Base-by-base conservation (phyloP, 2,113 vertebrate genomes). In the Aspidoscelis tigris region DNA sequence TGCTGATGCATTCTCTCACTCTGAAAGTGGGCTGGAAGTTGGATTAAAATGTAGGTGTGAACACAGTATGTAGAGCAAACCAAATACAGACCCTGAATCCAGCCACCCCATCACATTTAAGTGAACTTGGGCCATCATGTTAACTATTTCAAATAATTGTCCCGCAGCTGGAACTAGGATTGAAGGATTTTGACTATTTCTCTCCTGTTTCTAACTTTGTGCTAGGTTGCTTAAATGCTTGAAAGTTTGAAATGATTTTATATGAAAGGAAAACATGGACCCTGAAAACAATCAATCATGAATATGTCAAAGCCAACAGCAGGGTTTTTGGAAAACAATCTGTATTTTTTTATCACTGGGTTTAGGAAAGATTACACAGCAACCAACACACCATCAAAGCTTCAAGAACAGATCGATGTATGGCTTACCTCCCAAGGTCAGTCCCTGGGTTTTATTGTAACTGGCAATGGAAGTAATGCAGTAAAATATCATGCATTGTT, bases 331-430 rank as follows among this genome's bases (percentile, higher is more conserved):
- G 85, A 87, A 92, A 90, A 77, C 80, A 94, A 90, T 93, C 89
- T 90, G 12, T 75, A 89, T 86, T 93, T 95, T 87, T 93, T 95
- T 88, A 91, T 94, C 84, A 90, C 68, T 90, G 65, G 88, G 86
- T 88, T 87, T 91, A 80, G 24, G 0, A 86, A 80, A 92, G 83
- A 88, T 92, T 86, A 78, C 88, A 88, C 61, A 90, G 89, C 88
- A 89, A 50, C 84, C 85, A 90, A 75, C 86, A 84, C 66, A 84
- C 58, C 70, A 80, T 79, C 78, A 90, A 43, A 89, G 41, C 74
- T 89, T 80, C 86, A 22, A 75, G 82, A 91, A 76, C 0, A 1
- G 91, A 92, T 93, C 91, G 78, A 88, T 90, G 85, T 6, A 80
- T 94, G 87, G 50, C 71, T 87, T 75, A 81, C 58, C 66, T 94